Evolutionary conservation across 2,888 invertebrate species (phyloP), one percentile per base, ranked within the genome.

Genomic region (Eupithecia subumbrata): DNA sequence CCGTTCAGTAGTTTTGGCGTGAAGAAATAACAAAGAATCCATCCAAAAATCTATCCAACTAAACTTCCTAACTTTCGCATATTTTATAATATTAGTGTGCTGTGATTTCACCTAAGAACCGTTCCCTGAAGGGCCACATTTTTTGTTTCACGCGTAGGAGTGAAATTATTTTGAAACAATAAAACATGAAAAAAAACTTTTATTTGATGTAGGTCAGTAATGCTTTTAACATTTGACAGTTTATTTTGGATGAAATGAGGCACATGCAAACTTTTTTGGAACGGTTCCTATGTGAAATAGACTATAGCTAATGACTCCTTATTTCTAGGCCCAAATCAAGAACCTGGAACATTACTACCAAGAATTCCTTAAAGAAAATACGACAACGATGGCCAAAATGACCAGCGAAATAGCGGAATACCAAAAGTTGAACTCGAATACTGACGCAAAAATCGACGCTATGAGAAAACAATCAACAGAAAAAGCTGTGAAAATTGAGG

Each of bases 381-480:
- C 94, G 0, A 86, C 86, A 12, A 95, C 95, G 85, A 95, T 95
- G 87, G 95, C 95, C 63, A 92, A 92, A 82, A 89, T 91, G 87
- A 90, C 94, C 66, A 80, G 83, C 30, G 95, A 95, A 86, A 89
- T 95, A 34, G 79, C 78, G 5, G 93, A 93, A 82, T 90, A 89
- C 74, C 88, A 91, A 75, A 95, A 93, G 81, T 87, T 93, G 66
- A 86, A 94, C 25, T 87, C 92, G 70, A 95, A 95, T 81, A 93
- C 95, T 37, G 94, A 94, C 66, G 93, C 92, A 1, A 94, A 95
- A 86, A 92, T 95, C 69, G 95, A 95, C 22, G 95, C 95, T 73
- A 82, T 95, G 72, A 86, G 91, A 72, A 93, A 91, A 81, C 92
- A 95, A 85, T 85, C 94, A 0, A 86, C 91, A 37, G 94, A 95